These are phyloP conservation scores for Thaumatotibia leucotreta DNA, from an alignment of 1,140 invertebrate species.

Conservation along the genomic window DNA sequence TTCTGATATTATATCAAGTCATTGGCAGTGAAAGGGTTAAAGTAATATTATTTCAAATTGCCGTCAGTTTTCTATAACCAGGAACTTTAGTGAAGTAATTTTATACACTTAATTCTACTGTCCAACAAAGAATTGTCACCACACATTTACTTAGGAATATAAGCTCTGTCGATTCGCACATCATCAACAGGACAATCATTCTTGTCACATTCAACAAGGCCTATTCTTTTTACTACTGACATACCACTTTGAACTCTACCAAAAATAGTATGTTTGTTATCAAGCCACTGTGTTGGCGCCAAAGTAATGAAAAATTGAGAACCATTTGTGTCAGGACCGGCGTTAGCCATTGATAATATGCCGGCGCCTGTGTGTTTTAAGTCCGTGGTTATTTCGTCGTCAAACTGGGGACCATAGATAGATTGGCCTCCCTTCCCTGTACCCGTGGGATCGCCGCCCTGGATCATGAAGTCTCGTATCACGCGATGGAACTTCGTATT, in stretches of 20 bases:
- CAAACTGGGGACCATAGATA: conserved; percentile 96
- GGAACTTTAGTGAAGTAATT: neutral
- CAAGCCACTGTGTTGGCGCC: conserved; percentile 97
- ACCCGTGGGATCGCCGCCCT: conserved; percentile 95
- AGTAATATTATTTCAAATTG: no score
- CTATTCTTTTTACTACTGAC: conserved; percentile 93
- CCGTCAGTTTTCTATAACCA: no score
- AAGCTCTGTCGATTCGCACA: conserved; percentile 89
- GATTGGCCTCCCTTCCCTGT: conserved; percentile 97
- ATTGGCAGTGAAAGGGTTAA: no score
- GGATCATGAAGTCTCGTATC: conserved; percentile 98
- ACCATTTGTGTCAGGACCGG: conserved; percentile 97
- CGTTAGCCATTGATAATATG: conserved; percentile 87
- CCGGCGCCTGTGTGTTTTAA: conserved; percentile 94
- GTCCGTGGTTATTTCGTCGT: conserved; percentile 96
- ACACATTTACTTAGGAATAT: conserved; percentile 74
- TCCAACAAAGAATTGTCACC: neutral
- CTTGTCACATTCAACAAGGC: conserved; percentile 94
- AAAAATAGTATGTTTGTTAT: conserved; percentile 98
- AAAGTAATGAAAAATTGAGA: conserved; percentile 99
- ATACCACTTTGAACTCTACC: conserved; percentile 92
- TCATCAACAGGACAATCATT: conserved; percentile 94
- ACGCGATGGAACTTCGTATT: conserved; percentile 97
- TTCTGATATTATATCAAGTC: no score
- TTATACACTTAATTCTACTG: neutral